These are phyloP conservation scores for Chloroclystis v-ata DNA, from an alignment of 2,888 invertebrate genomes.

Conservation along the genomic window DNA sequence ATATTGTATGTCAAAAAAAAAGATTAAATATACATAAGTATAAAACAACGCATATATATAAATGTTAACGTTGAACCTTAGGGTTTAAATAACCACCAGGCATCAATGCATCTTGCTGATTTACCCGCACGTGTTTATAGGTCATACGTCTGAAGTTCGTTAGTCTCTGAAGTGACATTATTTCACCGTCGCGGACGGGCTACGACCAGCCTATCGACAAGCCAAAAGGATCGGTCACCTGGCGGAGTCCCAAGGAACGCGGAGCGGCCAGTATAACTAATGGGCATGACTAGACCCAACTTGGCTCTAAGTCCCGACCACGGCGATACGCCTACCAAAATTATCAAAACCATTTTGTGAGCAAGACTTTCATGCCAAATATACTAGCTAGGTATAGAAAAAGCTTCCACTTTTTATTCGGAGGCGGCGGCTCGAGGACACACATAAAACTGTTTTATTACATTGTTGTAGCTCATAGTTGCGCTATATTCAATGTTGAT, in stretches of 20 bases:
- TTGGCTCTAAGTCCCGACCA: constrained; percentile 60
- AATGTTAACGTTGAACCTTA: no score
- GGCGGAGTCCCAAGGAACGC: constrained; percentile 77
- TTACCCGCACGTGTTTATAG: constrained; percentile 60
- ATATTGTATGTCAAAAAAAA: no score
- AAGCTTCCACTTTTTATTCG: constrained; percentile 25
- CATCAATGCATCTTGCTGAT: constrained; percentile 34
- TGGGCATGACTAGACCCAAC: constrained; percentile 70
- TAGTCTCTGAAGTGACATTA: constrained; percentile 76
- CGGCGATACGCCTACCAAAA: constrained; percentile 25
- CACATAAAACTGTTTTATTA: constrained; percentile 32
- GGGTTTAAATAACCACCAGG: constrained; percentile 23
- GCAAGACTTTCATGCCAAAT: constrained; percentile 17
- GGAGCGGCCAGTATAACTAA: constrained; percentile 62
- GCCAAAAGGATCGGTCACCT: constrained; percentile 76
- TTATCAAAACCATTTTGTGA: constrained; percentile 3
- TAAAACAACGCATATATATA: not conserved
- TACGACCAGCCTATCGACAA: constrained; percentile 67
- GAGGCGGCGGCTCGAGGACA: constrained; percentile 26
- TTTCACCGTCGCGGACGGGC: constrained; percentile 57
- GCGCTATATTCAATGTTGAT: constrained; percentile 49
- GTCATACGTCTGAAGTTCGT: constrained; percentile 74
- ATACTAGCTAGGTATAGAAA: constrained; percentile 21
- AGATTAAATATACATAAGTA: no score
- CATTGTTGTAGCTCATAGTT: constrained; percentile 37